Evolutionary conservation across 2,113 vertebrate species (phyloP), one percentile per base, ranked within the genome.

Genomic region (Hippoglossus stenolepis): DNA sequence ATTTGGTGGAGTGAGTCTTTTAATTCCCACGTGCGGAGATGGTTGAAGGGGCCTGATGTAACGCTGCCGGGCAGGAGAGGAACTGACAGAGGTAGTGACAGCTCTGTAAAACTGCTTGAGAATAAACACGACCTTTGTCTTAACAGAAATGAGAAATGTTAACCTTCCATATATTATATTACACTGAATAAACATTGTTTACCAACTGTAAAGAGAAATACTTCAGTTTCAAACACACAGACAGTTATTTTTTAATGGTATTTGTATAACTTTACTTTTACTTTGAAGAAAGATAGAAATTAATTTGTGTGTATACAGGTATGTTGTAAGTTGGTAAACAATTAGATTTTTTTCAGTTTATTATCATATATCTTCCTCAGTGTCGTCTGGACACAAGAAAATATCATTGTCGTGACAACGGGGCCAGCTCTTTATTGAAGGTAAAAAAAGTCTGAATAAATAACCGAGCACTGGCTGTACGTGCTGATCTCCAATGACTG

Each of bases 91-190:
- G 20, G 24, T 18, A 24, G 0, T 38, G 28, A 28, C 12, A 21
- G 40, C 20, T 56, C 23, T 13, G 0, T 53, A 65, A 65, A 53
- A 58, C 56, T 10, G 54, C 18, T 58, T 73, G 77, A 87, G 28
- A 87, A 78, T 77, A 57, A 51, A 54, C 15, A 43, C 14, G 61
- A 83, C 65, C 63, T 61, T 80, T 57, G 35, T 43, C 59, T 23
- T 21, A 5, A 1, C 18, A 59, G 28, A 45, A 59, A 49, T 49
- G 0, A 53, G 13, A 4, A 49, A 51, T 40, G 17, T 60, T 65
- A 17, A 43, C 49, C 31, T 61, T 57, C 3, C 65, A 64, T 54
- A 63, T 11, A 43, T 43, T 68, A 28, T 60, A 56, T 28, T 2
- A 59, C n/a, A 23, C 21, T 43, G 40, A 43, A 43, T 0, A 43